These are phyloP conservation scores for Lasioglossum pauxillum DNA, from an alignment of 2,888 invertebrate genomes.

Conservation along the genomic window DNA sequence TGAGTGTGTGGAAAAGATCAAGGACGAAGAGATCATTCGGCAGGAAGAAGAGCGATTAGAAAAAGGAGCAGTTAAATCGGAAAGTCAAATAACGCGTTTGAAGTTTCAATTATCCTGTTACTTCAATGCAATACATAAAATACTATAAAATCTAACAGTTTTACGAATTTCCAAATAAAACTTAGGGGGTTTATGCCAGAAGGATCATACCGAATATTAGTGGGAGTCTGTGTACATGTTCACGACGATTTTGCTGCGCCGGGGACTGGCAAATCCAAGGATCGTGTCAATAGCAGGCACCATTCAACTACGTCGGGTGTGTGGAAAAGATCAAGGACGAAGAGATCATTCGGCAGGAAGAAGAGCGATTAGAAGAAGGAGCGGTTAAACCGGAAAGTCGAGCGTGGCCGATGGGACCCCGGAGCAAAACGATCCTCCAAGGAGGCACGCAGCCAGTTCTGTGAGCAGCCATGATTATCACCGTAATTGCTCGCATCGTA, in stretches of 20 bases:
- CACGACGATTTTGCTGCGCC: too few species aligned
- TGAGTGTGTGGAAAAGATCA: conserved; percentile 60
- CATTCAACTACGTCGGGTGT: conserved; percentile 33
- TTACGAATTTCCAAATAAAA: too few species aligned
- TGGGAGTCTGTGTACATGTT: too few species aligned
- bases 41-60: conserved; percentile 71
- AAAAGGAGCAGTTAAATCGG: conserved; percentile 77
- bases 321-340: conserved; percentile 69
- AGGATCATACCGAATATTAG: too few species aligned
- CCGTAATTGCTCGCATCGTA: conserved; percentile 65
- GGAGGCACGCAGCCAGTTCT: conserved; percentile 58
- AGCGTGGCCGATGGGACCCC: conserved; percentile 67
- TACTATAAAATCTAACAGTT: too few species aligned
- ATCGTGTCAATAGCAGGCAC: conserved; percentile 16
- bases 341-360: conserved; percentile 69
- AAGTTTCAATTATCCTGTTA: too few species aligned
- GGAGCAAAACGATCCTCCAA: conserved; percentile 64
- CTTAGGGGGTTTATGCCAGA: too few species aligned
- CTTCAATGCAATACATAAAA: too few species aligned
- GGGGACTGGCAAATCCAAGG: neutral
- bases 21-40: conserved; percentile 68
- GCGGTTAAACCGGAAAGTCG: conserved; percentile 79
- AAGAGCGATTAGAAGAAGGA: conserved; percentile 72
- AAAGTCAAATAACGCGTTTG: conserved; percentile 65
- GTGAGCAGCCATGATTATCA: conserved; percentile 62